These are phyloP conservation scores for Chaenocephalus aceratus DNA, from an alignment of 2,113 vertebrate genomes.

Conservation along the genomic window DNA sequence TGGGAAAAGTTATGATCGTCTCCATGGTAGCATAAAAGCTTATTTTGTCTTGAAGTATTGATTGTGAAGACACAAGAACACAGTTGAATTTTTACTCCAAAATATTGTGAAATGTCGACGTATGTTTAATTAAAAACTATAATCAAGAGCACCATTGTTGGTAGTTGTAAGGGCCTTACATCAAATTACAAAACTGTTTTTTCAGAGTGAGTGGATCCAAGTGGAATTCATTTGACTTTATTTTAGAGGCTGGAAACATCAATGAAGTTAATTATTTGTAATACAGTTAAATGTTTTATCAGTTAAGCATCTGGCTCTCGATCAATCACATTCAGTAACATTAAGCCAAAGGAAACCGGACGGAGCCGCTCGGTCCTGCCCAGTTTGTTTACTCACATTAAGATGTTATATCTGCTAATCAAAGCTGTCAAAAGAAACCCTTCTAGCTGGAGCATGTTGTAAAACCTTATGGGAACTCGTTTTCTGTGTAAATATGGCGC, in stretches of 20 bases:
- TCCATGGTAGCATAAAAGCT: too few species aligned
- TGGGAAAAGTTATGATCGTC: too few species aligned
- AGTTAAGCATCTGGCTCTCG: background rate
- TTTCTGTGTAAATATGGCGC: background rate
- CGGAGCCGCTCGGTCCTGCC: background rate
- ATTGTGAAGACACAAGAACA: too few species aligned
- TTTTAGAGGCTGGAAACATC: too few species aligned
- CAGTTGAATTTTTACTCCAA: too few species aligned
- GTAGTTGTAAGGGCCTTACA: too few species aligned
- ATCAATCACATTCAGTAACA: background rate
- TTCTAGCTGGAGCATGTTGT: background rate
- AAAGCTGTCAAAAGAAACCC: background rate
- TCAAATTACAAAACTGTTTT: too few species aligned
- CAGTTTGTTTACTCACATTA: constrained; percentile 1
- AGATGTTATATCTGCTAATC: background rate
- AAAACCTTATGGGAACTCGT: background rate
- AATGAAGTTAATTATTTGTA: too few species aligned
- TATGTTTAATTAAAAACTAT: too few species aligned
- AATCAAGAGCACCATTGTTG: too few species aligned
- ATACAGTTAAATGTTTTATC: background rate
- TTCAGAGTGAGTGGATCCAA: background rate
- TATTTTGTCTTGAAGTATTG: too few species aligned
- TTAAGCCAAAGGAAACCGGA: background rate
- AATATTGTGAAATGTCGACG: too few species aligned
- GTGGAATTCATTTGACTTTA: background rate